Conservation (phyloP, 2,797 vertebrate genomes). For the Brachyalestes nurse region DNA sequence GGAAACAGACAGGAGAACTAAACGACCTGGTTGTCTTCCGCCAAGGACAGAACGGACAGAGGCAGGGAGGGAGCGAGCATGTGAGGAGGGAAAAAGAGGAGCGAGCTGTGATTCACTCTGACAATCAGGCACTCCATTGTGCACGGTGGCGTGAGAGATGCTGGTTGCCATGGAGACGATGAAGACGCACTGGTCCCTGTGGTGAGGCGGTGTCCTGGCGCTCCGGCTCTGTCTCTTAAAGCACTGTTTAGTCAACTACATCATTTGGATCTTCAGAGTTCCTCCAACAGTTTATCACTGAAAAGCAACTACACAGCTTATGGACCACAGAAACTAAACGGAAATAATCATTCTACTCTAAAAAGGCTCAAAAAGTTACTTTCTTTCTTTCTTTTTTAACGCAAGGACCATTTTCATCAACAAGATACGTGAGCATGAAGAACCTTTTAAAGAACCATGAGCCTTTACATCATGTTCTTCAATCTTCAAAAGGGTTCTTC, state of each 20-base stretch:
- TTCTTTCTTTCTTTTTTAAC: too few species aligned
- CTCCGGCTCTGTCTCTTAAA: neutral
- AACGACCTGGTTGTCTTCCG: conserved; percentile 17
- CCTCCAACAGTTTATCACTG: neutral
- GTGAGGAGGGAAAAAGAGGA: conserved; percentile 3
- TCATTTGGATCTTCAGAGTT: neutral
- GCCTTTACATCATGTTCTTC: too few species aligned
- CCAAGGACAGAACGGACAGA: conserved; percentile 36
- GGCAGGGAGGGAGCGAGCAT: neutral
- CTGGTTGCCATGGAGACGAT: conserved; percentile 21
- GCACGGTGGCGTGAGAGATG: neutral
- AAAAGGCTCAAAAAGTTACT: too few species aligned
- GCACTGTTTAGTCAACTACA: too few species aligned
- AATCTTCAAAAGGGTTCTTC: too few species aligned
- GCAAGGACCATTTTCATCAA: too few species aligned
- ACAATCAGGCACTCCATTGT: conserved; percentile 35
- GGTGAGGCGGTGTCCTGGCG: conserved; percentile 11
- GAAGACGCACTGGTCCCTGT: conserved; percentile 31
- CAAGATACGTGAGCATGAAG: too few species aligned
- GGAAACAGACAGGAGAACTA: neutral
- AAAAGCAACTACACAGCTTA: neutral
- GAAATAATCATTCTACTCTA: too few species aligned
- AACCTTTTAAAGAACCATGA: too few species aligned
- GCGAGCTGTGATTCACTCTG: conserved; percentile 35
- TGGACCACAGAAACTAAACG: too few species aligned